A percentile compares a stretch with the other conserved stretches of the same genome.
Conservation (phyloP, 2,113 vertebrate species). For the Tachysurus fulvidraco region DNA sequence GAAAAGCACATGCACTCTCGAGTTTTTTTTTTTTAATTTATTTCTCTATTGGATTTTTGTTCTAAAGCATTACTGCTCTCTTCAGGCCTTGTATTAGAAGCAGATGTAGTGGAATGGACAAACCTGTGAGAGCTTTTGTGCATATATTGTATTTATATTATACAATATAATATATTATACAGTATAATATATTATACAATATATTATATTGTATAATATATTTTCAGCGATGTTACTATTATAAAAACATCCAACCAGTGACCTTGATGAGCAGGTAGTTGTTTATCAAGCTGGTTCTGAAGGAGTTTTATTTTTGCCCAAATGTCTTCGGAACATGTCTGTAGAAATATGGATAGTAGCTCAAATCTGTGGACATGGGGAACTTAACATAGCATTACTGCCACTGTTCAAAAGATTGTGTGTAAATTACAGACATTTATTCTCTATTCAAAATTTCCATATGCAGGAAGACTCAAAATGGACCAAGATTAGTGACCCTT, state of each 20-base stretch:
- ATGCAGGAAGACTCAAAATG: not conserved
- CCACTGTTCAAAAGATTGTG: not conserved
- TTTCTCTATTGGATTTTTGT: not conserved
- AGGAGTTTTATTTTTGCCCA: not conserved
- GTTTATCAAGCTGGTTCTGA: not conserved
- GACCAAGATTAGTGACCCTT: not conserved
- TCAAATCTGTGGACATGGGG: not conserved
- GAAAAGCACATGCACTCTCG: not conserved
- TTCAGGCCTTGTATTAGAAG: not conserved
- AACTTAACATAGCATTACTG: not conserved
- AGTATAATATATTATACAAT: no score
- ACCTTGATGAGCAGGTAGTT: not conserved
- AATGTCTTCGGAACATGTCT: not conserved
- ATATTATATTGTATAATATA: no score
- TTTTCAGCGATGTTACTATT: not conserved
- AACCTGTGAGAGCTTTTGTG: not conserved
- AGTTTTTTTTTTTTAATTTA: not conserved
- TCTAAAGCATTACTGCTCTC: not conserved
- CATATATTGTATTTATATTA: not conserved
- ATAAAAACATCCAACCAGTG: not conserved
- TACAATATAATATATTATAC: no score
- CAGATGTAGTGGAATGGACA: not conserved
- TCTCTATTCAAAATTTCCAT: not conserved
- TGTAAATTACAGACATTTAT: not conserved
- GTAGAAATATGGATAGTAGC: not conserved